phyloP scores from a whole-genome alignment of 1,140 invertebrate genomes.

The Drosophila grimshawi region DNA sequence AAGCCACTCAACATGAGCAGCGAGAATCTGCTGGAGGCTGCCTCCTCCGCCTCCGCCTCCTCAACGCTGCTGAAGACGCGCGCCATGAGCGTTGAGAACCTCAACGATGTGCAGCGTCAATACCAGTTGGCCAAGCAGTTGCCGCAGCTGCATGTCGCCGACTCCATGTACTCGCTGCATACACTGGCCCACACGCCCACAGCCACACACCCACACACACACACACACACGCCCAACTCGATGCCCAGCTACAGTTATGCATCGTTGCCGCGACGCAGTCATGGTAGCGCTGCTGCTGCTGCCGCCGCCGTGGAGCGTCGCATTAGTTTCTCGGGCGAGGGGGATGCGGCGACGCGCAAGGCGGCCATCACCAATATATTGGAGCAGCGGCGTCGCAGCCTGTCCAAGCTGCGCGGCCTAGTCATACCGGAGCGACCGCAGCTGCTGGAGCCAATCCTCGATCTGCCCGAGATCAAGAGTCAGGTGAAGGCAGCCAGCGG shows the following conservation, averaged over 20 bases:
- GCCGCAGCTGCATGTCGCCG: constrained; percentile 70
- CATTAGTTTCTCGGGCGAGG: constrained; percentile 85
- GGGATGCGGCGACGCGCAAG: constrained; percentile 76
- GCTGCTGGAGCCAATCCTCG: constrained; percentile 86
- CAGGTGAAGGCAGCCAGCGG: constrained; percentile 76
- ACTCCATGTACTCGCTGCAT: constrained; percentile 79
- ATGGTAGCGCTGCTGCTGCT: constrained; percentile 62
- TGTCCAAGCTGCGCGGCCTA: constrained; percentile 93
- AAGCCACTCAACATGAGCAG: constrained; percentile 85
- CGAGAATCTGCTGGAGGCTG: constrained; percentile 85
- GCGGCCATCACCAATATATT: constrained; percentile 85
- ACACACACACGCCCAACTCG: constrained; percentile 24
- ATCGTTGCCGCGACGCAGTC: constrained; percentile 77
- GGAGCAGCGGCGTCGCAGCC: constrained; percentile 91
- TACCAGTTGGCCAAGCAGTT: constrained; percentile 74
- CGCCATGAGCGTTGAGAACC: constrained; percentile 83
- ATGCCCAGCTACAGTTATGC: constrained; percentile 60
- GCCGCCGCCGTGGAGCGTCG: constrained; percentile 84
- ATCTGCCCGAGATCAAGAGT: constrained; percentile 93
- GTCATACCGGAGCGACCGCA: constrained; percentile 92
- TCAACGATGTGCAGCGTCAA: constrained; percentile 79
- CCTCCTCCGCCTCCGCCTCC: constrained; percentile 26
- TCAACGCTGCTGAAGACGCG: constrained; percentile 67
- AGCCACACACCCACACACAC: neutral
- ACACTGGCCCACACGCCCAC: constrained; percentile 47